Evolutionary conservation across 1,140 invertebrate species (phyloP), one percentile per base, ranked within the genome.

Genomic region (Drosophila littoralis): DNA sequence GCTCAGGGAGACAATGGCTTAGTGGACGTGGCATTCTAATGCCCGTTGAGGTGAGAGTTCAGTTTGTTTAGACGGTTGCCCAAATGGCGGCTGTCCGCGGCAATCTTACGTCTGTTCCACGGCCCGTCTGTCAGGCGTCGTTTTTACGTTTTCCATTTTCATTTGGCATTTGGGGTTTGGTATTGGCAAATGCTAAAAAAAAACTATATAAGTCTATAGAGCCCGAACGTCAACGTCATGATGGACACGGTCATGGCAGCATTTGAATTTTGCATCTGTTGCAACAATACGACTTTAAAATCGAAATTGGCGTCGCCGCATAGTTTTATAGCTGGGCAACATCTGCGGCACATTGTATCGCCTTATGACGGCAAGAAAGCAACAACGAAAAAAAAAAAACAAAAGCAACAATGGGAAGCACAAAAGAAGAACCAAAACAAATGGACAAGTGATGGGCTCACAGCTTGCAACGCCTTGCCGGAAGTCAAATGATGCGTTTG

Each of bases 401-500:
- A 46, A 33, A 6, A 58, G 22, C 17, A 58, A 36, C 32, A 42
- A 35, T 3, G 15, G 32, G 10, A 45, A 9, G 35, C 12, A 12
- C 38, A 40, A 40, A 40, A 13, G 22, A 28, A 28, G 22, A 28
- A 28, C 22, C 9, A 32, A 50, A 40, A 36, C 46, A 54, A 52
- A 55, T 43, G 48, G 48, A 59, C 64, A 59, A 42, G 38, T 68
- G 64, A 61, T 68, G 46, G 46, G 72, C 60, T 9, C 58, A 50
- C 59, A 63, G 66, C 61, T 55, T 69, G 61, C 75, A 67, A 69
- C 60, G 81, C 65, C 73, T 51, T 84, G 81, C 81, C 81, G 81
- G 81, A 84, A 84, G 81, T 84, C 64, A 77, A 84, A 85, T 85
- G 81, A 84, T 74, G 81, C 81, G 74, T 84, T 84, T 85, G 81